phyloP scores from a whole-genome alignment of 2,113 vertebrate genomes.

The Gnathonemus echidnorhynchus region DNA sequence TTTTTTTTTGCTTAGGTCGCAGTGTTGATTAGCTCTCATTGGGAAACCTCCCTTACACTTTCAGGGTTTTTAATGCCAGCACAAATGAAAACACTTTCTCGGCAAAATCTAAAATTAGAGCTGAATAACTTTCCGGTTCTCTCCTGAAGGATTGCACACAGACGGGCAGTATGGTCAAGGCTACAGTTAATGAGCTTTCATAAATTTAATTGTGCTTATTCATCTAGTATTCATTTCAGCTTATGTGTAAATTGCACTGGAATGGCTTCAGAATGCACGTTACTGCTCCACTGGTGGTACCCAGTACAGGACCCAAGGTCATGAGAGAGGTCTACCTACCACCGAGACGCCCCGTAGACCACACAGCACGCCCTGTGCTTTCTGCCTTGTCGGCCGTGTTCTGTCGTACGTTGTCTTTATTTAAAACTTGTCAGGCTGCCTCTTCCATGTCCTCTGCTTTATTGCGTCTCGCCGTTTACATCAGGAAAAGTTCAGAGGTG shows the following conservation, averaged over 20 bases:
- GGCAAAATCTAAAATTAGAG: neutral
- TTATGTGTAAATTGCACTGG: neutral
- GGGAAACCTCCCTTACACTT: neutral
- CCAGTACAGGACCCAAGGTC: neutral
- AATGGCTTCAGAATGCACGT: neutral
- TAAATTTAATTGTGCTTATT: neutral
- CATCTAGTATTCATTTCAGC: neutral
- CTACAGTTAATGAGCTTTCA: slow-evolving; percentile 65
- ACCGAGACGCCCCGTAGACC: neutral
- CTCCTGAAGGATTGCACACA: slow-evolving; percentile 52
- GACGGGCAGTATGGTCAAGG: slow-evolving; percentile 66
- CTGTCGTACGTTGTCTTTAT: neutral
- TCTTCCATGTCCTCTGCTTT: neutral
- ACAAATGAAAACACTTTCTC: neutral
- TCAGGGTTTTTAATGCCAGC: neutral
- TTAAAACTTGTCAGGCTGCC: neutral
- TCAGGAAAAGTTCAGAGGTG: neutral
- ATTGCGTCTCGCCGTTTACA: neutral
- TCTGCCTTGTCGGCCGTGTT: neutral
- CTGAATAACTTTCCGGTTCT: neutral
- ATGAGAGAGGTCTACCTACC: neutral
- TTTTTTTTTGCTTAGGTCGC: neutral
- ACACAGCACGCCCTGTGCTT: neutral
- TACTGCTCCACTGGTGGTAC: neutral
- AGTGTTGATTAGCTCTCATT: neutral